Evolutionary conservation across 2,797 vertebrate genomes (phyloP).

Genomic region (Anas acuta): DNA sequence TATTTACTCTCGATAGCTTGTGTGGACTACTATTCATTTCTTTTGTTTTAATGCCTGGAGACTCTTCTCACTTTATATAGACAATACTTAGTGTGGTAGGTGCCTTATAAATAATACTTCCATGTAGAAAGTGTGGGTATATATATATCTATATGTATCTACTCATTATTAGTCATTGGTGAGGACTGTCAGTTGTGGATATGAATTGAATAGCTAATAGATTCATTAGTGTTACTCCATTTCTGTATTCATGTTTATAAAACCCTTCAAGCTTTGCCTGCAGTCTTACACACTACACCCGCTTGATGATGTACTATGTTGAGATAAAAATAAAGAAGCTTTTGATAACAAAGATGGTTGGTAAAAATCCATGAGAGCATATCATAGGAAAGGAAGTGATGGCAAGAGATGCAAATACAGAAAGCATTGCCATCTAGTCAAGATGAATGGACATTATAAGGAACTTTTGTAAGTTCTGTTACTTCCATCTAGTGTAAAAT

Average conservation of each 20-base stretch:
- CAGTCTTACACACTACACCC: neutral
- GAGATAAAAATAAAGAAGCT: neutral
- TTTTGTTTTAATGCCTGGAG: neutral
- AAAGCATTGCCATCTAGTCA: neutral
- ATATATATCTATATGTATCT: neutral
- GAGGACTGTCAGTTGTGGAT: neutral
- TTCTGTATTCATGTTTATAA: neutral
- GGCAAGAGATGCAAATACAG: neutral
- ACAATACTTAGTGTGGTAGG: neutral
- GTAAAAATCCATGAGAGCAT: neutral
- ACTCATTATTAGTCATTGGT: neutral
- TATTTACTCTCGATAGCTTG: neutral
- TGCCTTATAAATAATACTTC: neutral
- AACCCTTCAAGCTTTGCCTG: neutral
- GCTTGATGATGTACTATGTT: neutral
- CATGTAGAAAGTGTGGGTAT: accelerated
- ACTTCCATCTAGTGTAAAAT: neutral
- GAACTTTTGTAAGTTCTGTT: neutral
- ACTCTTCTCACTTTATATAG: neutral
- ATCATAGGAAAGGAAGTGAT: neutral
- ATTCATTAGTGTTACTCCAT: neutral
- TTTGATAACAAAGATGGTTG: neutral
- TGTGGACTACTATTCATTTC: neutral
- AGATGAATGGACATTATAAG: neutral
- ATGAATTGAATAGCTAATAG: neutral